Evolutionary conservation across 2,113 vertebrate genomes (phyloP).

Genomic region (Gambusia affinis): DNA sequence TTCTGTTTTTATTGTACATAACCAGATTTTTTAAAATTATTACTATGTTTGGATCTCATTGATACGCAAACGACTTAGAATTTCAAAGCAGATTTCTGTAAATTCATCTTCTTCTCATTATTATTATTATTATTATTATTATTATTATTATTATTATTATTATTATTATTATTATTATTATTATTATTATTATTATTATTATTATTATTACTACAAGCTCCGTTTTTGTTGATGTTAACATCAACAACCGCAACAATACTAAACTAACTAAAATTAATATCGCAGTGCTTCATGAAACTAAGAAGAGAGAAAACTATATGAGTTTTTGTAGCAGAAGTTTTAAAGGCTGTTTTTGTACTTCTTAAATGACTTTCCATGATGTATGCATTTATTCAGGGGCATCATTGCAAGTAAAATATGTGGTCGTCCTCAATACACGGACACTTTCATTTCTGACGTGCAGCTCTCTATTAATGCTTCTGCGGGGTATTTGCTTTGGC

Average conservation of each 20-base stretch:
- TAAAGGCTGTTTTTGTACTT: background rate
- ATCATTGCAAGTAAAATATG: background rate
- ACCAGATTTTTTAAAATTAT: background rate
- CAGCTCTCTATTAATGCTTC: background rate
- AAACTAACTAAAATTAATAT: background rate
- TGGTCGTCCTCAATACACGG: background rate
- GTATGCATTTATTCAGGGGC: background rate
- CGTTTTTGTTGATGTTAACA: too few species aligned
- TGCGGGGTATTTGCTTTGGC: slow-evolving; percentile 28
- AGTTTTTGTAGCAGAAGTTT: background rate
- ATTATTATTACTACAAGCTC: background rate
- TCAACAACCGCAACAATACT: too few species aligned
- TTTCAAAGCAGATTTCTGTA: background rate
- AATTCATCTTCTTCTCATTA: background rate
- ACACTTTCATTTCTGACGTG: background rate
- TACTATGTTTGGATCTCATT: too few species aligned
- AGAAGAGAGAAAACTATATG: background rate
- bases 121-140: background rate
- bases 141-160: background rate
- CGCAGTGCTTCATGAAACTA: background rate
- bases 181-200: background rate
- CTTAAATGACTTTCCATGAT: background rate
- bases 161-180: slow-evolving; percentile 1
- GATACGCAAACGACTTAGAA: background rate
- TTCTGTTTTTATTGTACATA: background rate